Percentiles rank a stretch among this genome's conserved stretches.
Conservation (phyloP, 1,140 invertebrate genomes). For the Meloidogyne hapla region DNA sequence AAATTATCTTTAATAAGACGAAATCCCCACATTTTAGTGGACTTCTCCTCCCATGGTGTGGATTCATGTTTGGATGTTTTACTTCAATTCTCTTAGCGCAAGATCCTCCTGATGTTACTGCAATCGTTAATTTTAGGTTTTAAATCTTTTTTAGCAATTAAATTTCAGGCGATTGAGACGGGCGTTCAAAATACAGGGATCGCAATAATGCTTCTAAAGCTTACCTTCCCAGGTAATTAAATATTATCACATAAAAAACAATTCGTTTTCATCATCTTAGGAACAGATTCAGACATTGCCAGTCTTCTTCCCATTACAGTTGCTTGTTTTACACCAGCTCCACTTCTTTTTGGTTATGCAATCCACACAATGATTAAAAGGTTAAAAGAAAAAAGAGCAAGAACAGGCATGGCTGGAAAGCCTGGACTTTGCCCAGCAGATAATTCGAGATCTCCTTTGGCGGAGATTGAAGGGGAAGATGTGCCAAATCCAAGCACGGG, state of each 20-base stretch:
- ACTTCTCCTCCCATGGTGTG: constrained; percentile 80
- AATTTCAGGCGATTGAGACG: constrained; percentile 76
- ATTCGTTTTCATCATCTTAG: too few relatives aligned
- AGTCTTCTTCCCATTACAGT: constrained; percentile 79
- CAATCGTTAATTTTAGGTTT: constrained; percentile 69
- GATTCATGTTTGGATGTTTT: constrained; percentile 76
- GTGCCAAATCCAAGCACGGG: neutral
- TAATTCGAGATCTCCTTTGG: neutral
- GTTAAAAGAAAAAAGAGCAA: constrained; percentile 35
- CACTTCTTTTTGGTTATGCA: constrained; percentile 68
- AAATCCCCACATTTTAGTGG: constrained; percentile 70
- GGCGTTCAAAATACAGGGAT: constrained; percentile 93
- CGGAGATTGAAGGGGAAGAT: neutral
- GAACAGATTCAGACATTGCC: constrained; percentile 66
- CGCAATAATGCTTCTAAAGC: constrained; percentile 77
- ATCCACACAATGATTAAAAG: constrained; percentile 54
- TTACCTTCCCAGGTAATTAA: constrained; percentile 66
- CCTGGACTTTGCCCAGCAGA: neutral
- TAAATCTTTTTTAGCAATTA: neutral
- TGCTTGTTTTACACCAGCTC: constrained; percentile 88
- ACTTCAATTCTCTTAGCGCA: constrained; percentile 54
- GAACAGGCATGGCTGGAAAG: neutral
- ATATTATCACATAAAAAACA: too few relatives aligned
- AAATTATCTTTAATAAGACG: neutral
- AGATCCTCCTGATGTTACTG: constrained; percentile 70